These are phyloP conservation scores for Setophaga petechia DNA, from an alignment of 2,113 vertebrate species.

Conservation along the genomic window DNA sequence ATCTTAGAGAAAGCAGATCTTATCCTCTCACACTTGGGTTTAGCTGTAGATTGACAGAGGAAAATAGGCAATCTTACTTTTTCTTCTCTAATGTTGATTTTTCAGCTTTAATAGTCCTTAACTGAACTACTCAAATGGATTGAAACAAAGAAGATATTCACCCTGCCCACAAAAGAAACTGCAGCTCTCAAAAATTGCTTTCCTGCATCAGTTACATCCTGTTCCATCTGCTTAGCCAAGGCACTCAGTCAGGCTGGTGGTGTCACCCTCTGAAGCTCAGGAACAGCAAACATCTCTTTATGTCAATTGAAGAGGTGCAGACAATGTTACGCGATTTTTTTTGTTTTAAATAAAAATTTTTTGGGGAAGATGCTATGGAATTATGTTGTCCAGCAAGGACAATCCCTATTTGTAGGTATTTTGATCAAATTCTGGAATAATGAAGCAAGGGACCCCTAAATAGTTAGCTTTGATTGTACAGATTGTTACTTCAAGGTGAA, in stretches of 20 bases:
- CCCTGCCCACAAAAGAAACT: neutral
- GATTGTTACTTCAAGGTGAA: neutral
- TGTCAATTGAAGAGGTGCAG: neutral
- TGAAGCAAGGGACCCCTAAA: neutral
- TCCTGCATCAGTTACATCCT: neutral
- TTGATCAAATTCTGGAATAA: neutral
- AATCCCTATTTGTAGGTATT: neutral
- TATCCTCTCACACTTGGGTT: neutral
- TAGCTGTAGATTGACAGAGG: neutral
- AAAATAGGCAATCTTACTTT: neutral
- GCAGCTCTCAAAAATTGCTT: neutral
- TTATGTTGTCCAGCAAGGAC: neutral
- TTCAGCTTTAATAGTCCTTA: slow-evolving; percentile 23
- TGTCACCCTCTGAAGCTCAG: neutral
- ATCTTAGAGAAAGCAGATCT: neutral
- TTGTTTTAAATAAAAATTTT: neutral
- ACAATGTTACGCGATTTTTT: neutral
- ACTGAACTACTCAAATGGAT: neutral
- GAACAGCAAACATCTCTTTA: neutral
- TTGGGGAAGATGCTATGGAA: neutral
- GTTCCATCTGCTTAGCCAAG: neutral
- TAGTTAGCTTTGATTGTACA: neutral
- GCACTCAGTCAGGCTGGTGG: neutral
- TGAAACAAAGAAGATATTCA: slow-evolving; percentile 34
- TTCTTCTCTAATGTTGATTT: neutral